Conservation (phyloP, 1,140 invertebrate species). For the Formica exsecta region DNA sequence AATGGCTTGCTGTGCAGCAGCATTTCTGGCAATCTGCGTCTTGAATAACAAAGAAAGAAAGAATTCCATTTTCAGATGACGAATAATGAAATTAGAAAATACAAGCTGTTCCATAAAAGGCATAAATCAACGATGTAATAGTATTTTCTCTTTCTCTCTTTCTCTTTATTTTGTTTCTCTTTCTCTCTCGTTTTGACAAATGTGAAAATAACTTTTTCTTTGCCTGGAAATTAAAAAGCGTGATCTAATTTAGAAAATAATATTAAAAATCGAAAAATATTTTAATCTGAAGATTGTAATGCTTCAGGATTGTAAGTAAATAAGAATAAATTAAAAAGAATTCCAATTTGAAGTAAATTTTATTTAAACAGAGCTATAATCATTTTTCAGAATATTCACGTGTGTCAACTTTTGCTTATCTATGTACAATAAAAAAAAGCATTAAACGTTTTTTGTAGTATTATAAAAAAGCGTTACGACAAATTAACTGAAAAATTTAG, state of each 20-base stretch:
- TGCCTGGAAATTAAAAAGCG: conserved; percentile 18
- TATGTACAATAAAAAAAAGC: neutral
- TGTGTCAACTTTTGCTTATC: neutral
- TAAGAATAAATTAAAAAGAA: conserved; percentile 10
- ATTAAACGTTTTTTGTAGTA: neutral
- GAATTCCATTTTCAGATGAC: conserved; percentile 62
- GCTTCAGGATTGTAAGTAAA: neutral
- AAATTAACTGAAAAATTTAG: conserved; percentile 18
- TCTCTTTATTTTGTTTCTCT: too few species aligned
- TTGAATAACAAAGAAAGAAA: conserved; percentile 49
- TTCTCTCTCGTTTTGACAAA: neutral
- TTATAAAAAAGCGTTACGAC: neutral
- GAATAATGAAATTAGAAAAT: conserved; percentile 61
- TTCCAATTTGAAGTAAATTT: conserved; percentile 22
- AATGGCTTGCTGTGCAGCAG: conserved; percentile 33
- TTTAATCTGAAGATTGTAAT: neutral
- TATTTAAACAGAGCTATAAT: neutral
- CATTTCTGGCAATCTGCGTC: conserved; percentile 53
- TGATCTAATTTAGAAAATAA: conserved; percentile 38
- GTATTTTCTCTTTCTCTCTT: conserved; percentile 23
- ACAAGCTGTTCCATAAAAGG: conserved; percentile 12
- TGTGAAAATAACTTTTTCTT: conserved; percentile 34
- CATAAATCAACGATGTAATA: conserved; percentile 29
- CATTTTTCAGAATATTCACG: neutral
- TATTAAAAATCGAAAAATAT: conserved; percentile 23